Evolutionary conservation across 2,888 invertebrate genomes (phyloP), one percentile per base, ranked within the genome.

Genomic region (Phortica magna): DNA sequence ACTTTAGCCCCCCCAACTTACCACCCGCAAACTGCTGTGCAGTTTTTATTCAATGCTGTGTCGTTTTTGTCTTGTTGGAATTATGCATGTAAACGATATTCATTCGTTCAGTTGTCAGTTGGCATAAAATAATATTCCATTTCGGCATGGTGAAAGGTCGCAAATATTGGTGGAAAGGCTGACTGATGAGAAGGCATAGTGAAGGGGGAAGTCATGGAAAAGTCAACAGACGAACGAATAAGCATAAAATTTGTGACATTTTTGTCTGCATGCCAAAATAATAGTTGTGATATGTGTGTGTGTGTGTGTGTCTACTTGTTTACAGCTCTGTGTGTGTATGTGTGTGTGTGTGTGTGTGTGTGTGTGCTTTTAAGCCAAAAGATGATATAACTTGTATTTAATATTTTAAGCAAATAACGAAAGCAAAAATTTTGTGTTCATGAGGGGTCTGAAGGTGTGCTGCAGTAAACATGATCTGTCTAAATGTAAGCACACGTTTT

Each of bases 11-110:
- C 9, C 0, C 7, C 70, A 70, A 17, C 70, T 31, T 12, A 7
- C 68, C 19, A 19, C n/a, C 5, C 19, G 12, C 14, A 22, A 4
- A 3, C 22, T 9, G 22, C 7, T 72, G 55, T 55, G 31, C 19
- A 39, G 14, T 12, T 43, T 48, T 19, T 43, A 19, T 70, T 19
- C 19, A 9, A n/a, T 31, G 31, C 5, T 31, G 43, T 43, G 48
- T 48, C n/a, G 55, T 59, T 73, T 53, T 55, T 43, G 31, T 12
- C 12, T 48, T 7, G 48, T 19, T 70, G 48, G 53, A 41, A 71
- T 71, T 82, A 86, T 83, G 82, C 86, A 86, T 88, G 88, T 86
- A 80, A 83, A 83, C 84, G 86, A 88, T 86, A 86, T 86, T 83
- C 82, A 84, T 84, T 84, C 83, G 85, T 79, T 87, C 87, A 86